Evolutionary conservation across 2,888 invertebrate genomes (phyloP).

Genomic region (Pteria penguin): DNA sequence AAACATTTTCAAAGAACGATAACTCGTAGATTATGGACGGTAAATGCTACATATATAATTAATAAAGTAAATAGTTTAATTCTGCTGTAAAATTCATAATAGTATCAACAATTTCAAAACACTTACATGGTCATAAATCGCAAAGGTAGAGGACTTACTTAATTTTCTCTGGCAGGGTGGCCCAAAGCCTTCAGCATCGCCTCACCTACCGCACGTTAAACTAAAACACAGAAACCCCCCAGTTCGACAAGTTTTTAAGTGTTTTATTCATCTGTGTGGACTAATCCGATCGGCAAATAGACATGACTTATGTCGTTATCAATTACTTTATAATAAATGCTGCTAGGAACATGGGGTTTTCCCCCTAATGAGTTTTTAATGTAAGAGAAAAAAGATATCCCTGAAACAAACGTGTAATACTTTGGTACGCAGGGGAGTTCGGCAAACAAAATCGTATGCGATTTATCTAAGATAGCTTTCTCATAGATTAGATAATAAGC

Average conservation of each 20-base stretch:
- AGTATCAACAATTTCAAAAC: too few species aligned
- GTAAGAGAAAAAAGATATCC: slow-evolving; percentile 6
- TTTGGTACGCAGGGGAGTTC: too few species aligned
- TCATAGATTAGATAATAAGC: not conserved
- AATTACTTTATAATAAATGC: slow-evolving; percentile 28
- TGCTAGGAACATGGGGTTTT: slow-evolving; percentile 8
- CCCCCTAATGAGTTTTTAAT: slow-evolving; percentile 27
- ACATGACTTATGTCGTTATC: slow-evolving; percentile 36
- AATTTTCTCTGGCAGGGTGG: not conserved
- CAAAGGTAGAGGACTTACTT: not conserved
- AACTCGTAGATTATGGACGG: too few species aligned
- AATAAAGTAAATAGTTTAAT: too few species aligned
- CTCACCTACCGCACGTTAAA: slow-evolving; percentile 21
- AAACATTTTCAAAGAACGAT: too few species aligned
- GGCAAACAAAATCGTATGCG: too few species aligned
- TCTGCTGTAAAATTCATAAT: too few species aligned
- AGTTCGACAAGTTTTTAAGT: slow-evolving; percentile 9
- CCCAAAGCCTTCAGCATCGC: not conserved
- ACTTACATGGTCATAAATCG: too few species aligned
- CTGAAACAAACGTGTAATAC: not conserved
- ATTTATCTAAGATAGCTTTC: too few species aligned
- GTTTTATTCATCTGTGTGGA: slow-evolving; percentile 25
- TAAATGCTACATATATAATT: too few species aligned
- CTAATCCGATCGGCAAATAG: slow-evolving; percentile 26
- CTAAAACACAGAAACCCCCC: not conserved